A percentile compares a stretch with the other conserved stretches of the same genome.
Conservation (phyloP, 2,888 invertebrate species). For the Lepidonotus clava region DNA sequence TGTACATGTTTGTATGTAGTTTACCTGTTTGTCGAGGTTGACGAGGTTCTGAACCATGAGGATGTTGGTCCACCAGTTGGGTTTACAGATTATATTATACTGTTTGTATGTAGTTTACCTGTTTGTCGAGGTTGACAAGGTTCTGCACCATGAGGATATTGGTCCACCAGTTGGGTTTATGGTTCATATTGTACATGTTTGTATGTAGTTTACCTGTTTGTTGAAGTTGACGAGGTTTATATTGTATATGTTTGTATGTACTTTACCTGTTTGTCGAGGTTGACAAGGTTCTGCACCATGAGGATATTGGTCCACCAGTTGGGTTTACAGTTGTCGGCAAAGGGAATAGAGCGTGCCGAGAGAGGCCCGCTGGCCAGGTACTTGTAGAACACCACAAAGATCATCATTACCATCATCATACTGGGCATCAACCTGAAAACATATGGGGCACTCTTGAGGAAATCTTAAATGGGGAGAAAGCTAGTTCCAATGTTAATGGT, state of each 20-base stretch:
- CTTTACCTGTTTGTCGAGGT: slow-evolving; percentile 67
- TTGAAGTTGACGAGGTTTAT: too few species aligned
- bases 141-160: slow-evolving; percentile 76
- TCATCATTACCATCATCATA: slow-evolving; percentile 76
- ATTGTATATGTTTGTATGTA: too few species aligned
- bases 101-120: too few species aligned
- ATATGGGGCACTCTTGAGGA: too few species aligned
- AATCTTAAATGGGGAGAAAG: too few species aligned
- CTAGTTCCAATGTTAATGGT: too few species aligned
- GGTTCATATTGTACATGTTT: too few species aligned
- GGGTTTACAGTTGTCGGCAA: slow-evolving; percentile 69
- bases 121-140: slow-evolving; percentile 67
- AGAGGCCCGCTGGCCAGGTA: slow-evolving; percentile 77
- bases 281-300: slow-evolving; percentile 74
- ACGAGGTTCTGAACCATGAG: slow-evolving; percentile 76
- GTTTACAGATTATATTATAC: too few species aligned
- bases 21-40: slow-evolving; percentile 66
- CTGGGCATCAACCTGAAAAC: slow-evolving; percentile 76
- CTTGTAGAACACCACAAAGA: slow-evolving; percentile 72
- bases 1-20: too few species aligned
- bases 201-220: too few species aligned
- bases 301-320: slow-evolving; percentile 77
- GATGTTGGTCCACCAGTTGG: slow-evolving; percentile 76
- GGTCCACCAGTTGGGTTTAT: slow-evolving; percentile 75
- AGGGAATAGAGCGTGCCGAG: background rate